A percentile compares a stretch with the other conserved stretches of the same genome.
Conservation (phyloP, 2,113 vertebrate genomes). For the Phocoena phocoena region DNA sequence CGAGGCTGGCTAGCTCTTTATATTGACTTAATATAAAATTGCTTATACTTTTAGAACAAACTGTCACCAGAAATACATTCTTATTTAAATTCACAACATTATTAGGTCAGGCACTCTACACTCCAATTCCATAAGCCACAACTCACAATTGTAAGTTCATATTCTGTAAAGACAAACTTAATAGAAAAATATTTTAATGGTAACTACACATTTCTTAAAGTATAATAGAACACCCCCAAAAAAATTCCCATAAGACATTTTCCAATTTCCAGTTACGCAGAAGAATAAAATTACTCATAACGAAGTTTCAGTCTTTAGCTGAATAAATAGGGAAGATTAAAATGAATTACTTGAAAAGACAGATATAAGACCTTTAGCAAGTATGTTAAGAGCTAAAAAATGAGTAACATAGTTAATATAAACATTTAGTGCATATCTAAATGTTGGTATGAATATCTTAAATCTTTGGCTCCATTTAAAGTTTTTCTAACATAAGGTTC, state of each 20-base stretch:
- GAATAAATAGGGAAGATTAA: not conserved
- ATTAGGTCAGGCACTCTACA: not conserved
- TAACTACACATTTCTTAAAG: not conserved
- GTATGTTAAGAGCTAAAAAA: conserved; percentile 26
- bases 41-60: conserved; percentile 32
- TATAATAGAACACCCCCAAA: not conserved
- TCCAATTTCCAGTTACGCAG: not conserved
- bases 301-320: not conserved
- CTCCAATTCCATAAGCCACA: not conserved
- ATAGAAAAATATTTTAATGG: conserved; percentile 21
- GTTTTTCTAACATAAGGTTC: not conserved
- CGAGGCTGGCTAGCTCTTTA: not conserved
- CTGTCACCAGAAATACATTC: not conserved
- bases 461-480: conserved; percentile 16
- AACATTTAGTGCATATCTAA: conserved; percentile 13
- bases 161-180: conserved; percentile 18
- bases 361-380: not conserved
- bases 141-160: conserved; percentile 20
- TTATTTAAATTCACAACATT: conserved; percentile 37
- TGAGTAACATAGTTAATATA: not conserved
- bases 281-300: not conserved
- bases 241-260: not conserved
- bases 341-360: conserved; percentile 26
- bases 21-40: not conserved
- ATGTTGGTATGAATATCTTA: not conserved